Percentiles rank a stretch among this genome's conserved stretches.
phyloP scores from a whole-genome alignment of 92 coral and sea anemone genomes.

The Pocillopora grandis region DNA sequence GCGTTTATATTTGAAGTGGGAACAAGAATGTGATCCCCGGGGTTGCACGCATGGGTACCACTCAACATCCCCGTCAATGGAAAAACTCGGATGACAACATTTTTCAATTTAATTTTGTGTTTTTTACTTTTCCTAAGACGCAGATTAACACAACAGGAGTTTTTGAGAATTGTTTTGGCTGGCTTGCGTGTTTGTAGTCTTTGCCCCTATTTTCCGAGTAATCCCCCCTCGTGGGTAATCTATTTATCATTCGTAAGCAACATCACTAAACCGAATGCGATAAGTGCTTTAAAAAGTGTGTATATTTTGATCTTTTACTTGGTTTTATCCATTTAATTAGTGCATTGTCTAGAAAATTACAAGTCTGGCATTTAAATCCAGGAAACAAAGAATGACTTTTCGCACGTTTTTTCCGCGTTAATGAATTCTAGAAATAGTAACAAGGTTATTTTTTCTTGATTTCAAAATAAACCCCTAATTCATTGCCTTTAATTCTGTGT shows the following conservation, averaged over 20 bases:
- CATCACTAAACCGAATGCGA: constrained; percentile 38
- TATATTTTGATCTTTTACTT: constrained; percentile 52
- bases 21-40: constrained; percentile 37
- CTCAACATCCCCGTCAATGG: constrained; percentile 1
- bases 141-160: constrained; percentile 21
- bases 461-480: neutral
- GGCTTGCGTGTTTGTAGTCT: constrained; percentile 58
- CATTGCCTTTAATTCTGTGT: neutral
- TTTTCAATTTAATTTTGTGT: constrained; percentile 32
- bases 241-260: constrained; percentile 39
- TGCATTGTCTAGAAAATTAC: constrained; percentile 40
- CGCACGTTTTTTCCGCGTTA: constrained; percentile 5
- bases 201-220: constrained; percentile 17
- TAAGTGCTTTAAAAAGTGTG: constrained; percentile 51
- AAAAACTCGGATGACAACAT: neutral
- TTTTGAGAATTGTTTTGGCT: constrained; percentile 47
- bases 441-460: neutral
- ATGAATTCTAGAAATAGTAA: constrained; percentile 1
- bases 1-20: constrained; percentile 58
- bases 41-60: constrained; percentile 48
- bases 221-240: constrained; percentile 42
- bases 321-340: constrained; percentile 45
- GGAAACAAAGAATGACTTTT: constrained; percentile 21
- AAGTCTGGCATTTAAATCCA: constrained; percentile 24
- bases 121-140: constrained; percentile 12